Evolutionary conservation across 2,888 invertebrate species (phyloP), one percentile per base, ranked within the genome.

Genomic region (Plusia festucae): DNA sequence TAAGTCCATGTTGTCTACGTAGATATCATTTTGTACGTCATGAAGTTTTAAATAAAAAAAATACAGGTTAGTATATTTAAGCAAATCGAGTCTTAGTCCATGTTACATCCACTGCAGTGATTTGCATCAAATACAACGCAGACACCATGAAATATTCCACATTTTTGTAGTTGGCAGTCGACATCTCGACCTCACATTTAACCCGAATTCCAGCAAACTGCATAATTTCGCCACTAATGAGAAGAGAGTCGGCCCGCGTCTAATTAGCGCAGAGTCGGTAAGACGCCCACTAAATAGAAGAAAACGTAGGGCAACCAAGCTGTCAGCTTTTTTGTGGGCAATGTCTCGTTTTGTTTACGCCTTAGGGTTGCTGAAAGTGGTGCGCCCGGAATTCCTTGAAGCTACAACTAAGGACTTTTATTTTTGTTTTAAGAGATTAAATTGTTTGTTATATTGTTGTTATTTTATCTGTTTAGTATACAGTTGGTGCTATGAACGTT

Each of bases 191-290:
- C 88, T 89, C 88, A 87, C 87, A 92, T 92, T 94, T 93, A 93
- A 91, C 93, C 92, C 90, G 91, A 91, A 93, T 93, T 89, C 91
- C 89, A 82, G 86, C 90, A 93, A 93, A 93, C 92, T 92, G 93
- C 93, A 93, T 94, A 94, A 94, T 93, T 93, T 90, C 90, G 90
- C 91, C 93, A 89, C 94, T 95, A 94, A 95, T 94, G 94, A 94
- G 94, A 91, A 90, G 91, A 89, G 90, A 90, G 88, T 66, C 90
- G 91, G 89, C 90, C 88, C 84, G 79, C 91, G 91, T 93, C 93
- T 95, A 95, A 95, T 95, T 95, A 95, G 93, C 91, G 93, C 88
- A 84, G 68, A 90, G 89, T 90, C 85, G 88, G 91, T 91, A 93
- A 93, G 94, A 93, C 92, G 93, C 90, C 90, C 89, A 90, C 92